Evolutionary conservation across 2,888 invertebrate species (phyloP).

Genomic region (Teleiodes luculella): DNA sequence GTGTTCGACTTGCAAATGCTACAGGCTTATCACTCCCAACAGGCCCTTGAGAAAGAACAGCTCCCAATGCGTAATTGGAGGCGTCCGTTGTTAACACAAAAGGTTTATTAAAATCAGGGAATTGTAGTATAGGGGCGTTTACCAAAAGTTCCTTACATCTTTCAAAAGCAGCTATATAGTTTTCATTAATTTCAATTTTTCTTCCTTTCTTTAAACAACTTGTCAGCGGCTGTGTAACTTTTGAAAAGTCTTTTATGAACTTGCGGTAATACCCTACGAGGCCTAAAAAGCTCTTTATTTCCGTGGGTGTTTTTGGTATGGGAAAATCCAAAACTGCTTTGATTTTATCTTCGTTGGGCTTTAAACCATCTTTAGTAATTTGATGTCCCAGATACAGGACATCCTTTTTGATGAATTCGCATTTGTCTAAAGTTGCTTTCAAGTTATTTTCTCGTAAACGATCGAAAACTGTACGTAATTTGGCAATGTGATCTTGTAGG

Average conservation of each 20-base stretch:
- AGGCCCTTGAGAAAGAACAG: neutral
- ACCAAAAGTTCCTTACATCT: neutral
- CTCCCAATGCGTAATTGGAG: neutral
- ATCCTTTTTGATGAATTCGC: neutral
- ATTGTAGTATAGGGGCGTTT: neutral
- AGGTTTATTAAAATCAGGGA: neutral
- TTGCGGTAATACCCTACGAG: neutral
- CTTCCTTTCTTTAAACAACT: neutral
- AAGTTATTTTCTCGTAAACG: neutral
- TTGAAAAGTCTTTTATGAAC: neutral
- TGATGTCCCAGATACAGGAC: neutral
- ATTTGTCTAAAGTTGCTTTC: neutral
- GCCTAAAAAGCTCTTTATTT: neutral
- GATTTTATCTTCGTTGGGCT: neutral
- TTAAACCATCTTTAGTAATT: neutral
- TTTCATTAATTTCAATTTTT: neutral
- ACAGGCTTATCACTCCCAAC: neutral
- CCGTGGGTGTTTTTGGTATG: neutral
- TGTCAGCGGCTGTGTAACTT: neutral
- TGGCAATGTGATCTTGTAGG: neutral
- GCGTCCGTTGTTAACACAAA: neutral
- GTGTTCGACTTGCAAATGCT: neutral
- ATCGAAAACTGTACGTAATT: neutral
- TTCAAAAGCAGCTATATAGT: too few relatives aligned
- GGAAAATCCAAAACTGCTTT: neutral